These are phyloP conservation scores for Hypercompe scribonia DNA, from an alignment of 2,888 invertebrate genomes.

Conservation along the genomic window DNA sequence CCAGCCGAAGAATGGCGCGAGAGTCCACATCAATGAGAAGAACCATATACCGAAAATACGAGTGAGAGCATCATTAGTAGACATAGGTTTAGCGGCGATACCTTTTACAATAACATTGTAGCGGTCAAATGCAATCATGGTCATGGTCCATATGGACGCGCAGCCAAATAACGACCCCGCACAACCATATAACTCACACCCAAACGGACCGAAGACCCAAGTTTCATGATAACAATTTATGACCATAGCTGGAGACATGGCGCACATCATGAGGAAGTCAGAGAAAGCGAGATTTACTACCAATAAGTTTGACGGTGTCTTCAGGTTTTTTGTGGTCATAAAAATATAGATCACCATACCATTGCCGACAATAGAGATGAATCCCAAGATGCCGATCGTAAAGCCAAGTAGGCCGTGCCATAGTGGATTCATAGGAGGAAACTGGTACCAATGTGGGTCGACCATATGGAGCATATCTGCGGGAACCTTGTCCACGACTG, in stretches of 20 bases:
- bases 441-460: constrained; percentile 95
- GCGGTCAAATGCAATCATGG: constrained; percentile 96
- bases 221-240: constrained; percentile 93
- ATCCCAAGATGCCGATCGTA: constrained; percentile 91
- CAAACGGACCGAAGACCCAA: constrained; percentile 90
- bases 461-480: constrained; percentile 92
- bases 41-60: constrained; percentile 93
- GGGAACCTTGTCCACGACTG: constrained; percentile 93
- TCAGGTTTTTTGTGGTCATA: constrained; percentile 89
- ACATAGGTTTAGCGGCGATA: constrained; percentile 93
- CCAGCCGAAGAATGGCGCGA: constrained; percentile 95
- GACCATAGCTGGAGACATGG: constrained; percentile 93
- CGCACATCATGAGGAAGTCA: constrained; percentile 95
- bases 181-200: constrained; percentile 95
- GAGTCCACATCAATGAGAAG: constrained; percentile 92
- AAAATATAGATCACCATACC: constrained; percentile 92
- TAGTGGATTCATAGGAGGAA: constrained; percentile 95
- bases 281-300: constrained; percentile 97
- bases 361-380: constrained; percentile 90
- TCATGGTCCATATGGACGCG: constrained; percentile 97
- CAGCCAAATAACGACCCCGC: constrained; percentile 96
- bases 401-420: constrained; percentile 94
- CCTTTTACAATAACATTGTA: constrained; percentile 98
- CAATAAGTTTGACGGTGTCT: constrained; percentile 96
- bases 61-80: constrained; percentile 91